A percentile compares a stretch with the other conserved stretches of the same genome.
phyloP scores from a whole-genome alignment of 2,113 vertebrate genomes.

The Pelecanus crispus region DNA sequence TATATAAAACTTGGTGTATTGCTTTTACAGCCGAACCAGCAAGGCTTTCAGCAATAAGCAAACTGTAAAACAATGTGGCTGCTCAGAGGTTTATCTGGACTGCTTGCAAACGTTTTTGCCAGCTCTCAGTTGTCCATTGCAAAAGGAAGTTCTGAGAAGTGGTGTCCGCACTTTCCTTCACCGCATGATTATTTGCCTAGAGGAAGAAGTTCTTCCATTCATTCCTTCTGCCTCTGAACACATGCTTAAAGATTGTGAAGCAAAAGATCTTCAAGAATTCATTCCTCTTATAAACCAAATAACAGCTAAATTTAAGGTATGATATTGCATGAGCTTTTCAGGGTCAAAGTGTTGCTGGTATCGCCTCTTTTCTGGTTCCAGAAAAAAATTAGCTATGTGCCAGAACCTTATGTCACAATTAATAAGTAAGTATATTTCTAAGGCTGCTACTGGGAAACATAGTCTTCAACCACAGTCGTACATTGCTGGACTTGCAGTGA shows the following conservation, averaged over 20 bases:
- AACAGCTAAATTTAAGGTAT: slow-evolving; percentile 95
- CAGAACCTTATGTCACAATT: background rate
- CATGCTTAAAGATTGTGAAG: slow-evolving; percentile 98
- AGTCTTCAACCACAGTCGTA: background rate
- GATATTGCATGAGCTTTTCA: background rate
- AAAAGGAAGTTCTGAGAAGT: slow-evolving; percentile 86
- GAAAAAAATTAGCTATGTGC: background rate
- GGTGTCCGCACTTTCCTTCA: slow-evolving; percentile 96
- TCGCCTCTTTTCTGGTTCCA: background rate
- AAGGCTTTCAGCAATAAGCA: slow-evolving; percentile 99
- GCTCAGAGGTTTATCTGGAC: slow-evolving; percentile 93
- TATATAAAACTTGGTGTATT: background rate
- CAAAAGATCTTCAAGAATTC: slow-evolving; percentile 97
- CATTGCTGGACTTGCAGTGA: background rate
- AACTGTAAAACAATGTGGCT: slow-evolving; percentile 96
- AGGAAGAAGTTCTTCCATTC: slow-evolving; percentile 97
- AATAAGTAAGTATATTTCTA: background rate
- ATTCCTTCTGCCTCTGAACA: slow-evolving; percentile 93
- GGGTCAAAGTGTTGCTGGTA: background rate
- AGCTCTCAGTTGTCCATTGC: slow-evolving; percentile 91
- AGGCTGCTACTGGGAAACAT: background rate
- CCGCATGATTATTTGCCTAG: slow-evolving; percentile 98
- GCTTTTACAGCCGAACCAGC: slow-evolving; percentile 87
- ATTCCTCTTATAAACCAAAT: slow-evolving; percentile 99
- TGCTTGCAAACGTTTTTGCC: slow-evolving; percentile 93